Evolutionary conservation across 2,888 invertebrate genomes (phyloP), one percentile per base, ranked within the genome.

Genomic region (Sesia apiformis): DNA sequence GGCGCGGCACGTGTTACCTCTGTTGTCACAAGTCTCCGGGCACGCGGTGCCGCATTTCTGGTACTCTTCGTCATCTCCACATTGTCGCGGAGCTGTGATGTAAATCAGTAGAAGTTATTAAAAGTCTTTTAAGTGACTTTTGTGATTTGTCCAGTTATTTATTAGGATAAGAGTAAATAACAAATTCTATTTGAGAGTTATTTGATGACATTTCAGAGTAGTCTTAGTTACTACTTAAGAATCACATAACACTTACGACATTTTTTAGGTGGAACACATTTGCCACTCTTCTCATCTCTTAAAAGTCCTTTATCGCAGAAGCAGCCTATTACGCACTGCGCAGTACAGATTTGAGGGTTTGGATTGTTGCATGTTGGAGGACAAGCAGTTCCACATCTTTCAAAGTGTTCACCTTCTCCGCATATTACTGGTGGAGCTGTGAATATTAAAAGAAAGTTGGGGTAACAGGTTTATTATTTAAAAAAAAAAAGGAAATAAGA

Each of bases 311-410:
- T 8, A 38, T 8, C 7, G 39, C 53, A 53, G 53, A 53, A 53
- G 4, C 53, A 53, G 39, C 53, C 53, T 38, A 3, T 7, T 7
- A 53, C 53, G 40, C 53, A 53, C 8, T 53, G 39, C 3, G 4
- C 3, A 4, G 57, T 58, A 53, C 58, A 58, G 3, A 38, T 40
- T n/a, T 38, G 5, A n/a, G 41, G 42, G 39, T 53, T 53, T 7
- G 46, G 40, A 41, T 55, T 52, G 23, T 54, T 49, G 39, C 58
- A 58, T 8, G 57, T 58, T 5, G 53, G 8, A 3, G 57, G 57
- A 3, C 58, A 58, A 3, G 58, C 58, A 0, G 55, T 52, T 3
- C 58, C 58, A 40, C 58, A 58, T 3, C n/a, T 39, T 39, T 39
- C 40, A 52, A 8, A 52, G n/a, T 52, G 40, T 52, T 52, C 52